A percentile compares a stretch with the other conserved stretches of the same genome.
These are phyloP conservation scores for Epinephelus coioides DNA, from an alignment of 2,797 vertebrate species.

Conservation along the genomic window DNA sequence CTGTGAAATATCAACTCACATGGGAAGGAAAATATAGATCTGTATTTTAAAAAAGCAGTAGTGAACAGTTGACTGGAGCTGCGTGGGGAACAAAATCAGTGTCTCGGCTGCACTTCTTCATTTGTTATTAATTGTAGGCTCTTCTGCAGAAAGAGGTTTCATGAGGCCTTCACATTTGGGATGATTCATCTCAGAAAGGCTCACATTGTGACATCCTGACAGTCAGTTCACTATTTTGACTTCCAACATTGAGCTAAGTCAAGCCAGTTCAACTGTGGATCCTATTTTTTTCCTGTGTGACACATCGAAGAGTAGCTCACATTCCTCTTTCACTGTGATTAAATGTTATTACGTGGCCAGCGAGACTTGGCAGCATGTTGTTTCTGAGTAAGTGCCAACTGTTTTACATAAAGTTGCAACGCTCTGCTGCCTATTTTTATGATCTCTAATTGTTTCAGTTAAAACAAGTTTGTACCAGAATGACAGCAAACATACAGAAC, in stretches of 20 bases:
- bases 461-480: background rate
- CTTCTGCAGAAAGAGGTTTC: slow-evolving; percentile 21
- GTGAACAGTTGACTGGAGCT: background rate
- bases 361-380: background rate
- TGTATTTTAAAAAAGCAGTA: background rate
- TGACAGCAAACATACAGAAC: background rate
- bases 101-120: slow-evolving; percentile 32
- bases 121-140: slow-evolving; percentile 6
- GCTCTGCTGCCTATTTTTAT: background rate
- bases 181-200: slow-evolving; percentile 30
- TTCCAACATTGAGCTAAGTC: background rate
- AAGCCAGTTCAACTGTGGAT: background rate
- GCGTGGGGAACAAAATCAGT: background rate
- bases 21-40: background rate
- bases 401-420: background rate
- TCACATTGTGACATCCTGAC: slow-evolving; percentile 8
- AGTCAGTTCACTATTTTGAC: slow-evolving; percentile 6
- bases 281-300: background rate
- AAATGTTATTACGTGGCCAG: background rate
- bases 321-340: background rate
- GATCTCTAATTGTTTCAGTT: background rate
- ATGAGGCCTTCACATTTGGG: background rate
- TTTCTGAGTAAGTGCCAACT: background rate
- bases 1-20: too few species aligned
- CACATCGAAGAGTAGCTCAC: too few species aligned